Conservation (phyloP, 2,888 invertebrate species). For the Aphrophora alni region DNA sequence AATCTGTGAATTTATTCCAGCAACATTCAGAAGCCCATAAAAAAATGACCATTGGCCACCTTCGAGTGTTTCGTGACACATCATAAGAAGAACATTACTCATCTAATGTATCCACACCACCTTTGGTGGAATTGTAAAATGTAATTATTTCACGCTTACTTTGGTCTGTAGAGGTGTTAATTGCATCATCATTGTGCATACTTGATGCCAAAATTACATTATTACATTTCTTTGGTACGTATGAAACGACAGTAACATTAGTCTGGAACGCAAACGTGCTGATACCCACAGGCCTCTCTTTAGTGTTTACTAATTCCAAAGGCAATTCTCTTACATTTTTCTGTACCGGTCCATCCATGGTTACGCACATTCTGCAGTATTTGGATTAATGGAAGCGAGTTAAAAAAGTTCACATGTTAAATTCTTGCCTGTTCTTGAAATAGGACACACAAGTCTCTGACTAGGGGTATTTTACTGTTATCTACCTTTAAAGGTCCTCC, state of each 20-base stretch:
- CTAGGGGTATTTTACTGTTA: conserved; percentile 21
- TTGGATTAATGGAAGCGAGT: not conserved
- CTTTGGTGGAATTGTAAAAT: too few species aligned
- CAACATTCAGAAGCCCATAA: conserved; percentile 9
- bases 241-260: not conserved
- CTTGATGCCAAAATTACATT: too few species aligned
- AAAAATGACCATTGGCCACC: not conserved
- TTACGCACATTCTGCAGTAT: not conserved
- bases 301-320: not conserved
- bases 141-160: not conserved
- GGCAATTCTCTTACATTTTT: not conserved
- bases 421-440: conserved; percentile 30
- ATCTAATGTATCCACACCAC: not conserved
- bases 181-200: not conserved
- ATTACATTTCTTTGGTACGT: not conserved
- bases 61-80: not conserved
- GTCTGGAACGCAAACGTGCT: not conserved
- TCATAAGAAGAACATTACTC: not conserved
- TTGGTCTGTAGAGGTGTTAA: not conserved
- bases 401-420: conserved; percentile 2
- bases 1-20: not conserved
- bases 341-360: not conserved
- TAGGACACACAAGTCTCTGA: conserved; percentile 30
- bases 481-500: conserved; percentile 22
- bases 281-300: not conserved